Evolutionary conservation across 2,797 vertebrate species (phyloP), one percentile per base, ranked within the genome.

Genomic region (Chaetodon trifasciatus): DNA sequence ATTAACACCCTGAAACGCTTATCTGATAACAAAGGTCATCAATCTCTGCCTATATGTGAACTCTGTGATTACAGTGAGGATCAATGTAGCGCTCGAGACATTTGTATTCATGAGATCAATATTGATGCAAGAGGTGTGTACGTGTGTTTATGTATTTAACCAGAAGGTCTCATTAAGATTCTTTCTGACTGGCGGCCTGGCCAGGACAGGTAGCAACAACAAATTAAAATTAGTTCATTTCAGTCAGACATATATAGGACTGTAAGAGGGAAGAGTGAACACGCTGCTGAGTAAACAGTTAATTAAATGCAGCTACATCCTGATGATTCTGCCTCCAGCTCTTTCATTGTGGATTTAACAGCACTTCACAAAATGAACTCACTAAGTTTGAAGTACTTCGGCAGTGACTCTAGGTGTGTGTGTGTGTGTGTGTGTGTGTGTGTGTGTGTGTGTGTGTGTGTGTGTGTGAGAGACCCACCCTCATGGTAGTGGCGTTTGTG

Each of bases 401-500:
- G 44, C 4, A 21, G 10, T 65, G 10, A 53, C 3, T 68, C n/a
- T 15, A 46, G 24, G 32, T 46, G 64, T 16, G 74, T 58, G 63
- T 56, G 15, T 5, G 35, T 65, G 63, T 19, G 71, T 44, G 68
- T 65, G 64, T 21, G 72, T 46, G 68, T 65, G 61, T 58, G 63
- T 56, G 15, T 5, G 35, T 65, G 63, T 19, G 71, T 44, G 68
- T 65, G 64, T 21, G 72, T 46, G 68, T 62, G 61, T 15, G 28
- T 62, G 64, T 15, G n/a, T n/a, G n/a, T n/a, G n/a, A n/a, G 72
- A 40, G 65, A 90, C 91, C 28, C 74, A 98, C 98, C 98, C 93
- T 99, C 98, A 23, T 99, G 98, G 90, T 98, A 99, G 92, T 99
- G 98, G 39, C 96, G 97, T 92, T 98, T 99, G 91, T 97, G 97